These are phyloP conservation scores for Parelbella ahira DNA, from an alignment of 2,888 invertebrate genomes.

Conservation along the genomic window DNA sequence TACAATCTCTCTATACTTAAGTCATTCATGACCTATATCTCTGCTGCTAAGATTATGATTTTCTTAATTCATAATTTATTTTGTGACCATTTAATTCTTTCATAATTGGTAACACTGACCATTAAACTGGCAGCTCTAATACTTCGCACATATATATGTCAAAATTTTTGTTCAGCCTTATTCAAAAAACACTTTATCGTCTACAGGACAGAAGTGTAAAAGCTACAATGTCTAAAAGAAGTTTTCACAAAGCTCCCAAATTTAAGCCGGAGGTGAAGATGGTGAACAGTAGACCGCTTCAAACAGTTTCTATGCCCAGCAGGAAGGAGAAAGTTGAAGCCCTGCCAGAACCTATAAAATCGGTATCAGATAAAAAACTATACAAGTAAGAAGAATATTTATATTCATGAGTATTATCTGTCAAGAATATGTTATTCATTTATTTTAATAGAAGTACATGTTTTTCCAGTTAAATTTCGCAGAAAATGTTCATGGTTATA, in stretches of 20 bases:
- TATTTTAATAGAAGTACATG: too few relatives aligned
- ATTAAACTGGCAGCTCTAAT: too few relatives aligned
- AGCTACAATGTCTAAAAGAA: conserved; percentile 64
- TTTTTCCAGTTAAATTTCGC: too few relatives aligned
- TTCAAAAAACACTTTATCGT: conserved; percentile 66
- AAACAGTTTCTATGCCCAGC: conserved; percentile 39
- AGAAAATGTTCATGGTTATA: too few relatives aligned
- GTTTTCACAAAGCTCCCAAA: conserved; percentile 58
- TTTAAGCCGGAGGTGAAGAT: conserved; percentile 65
- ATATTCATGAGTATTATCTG: too few relatives aligned
- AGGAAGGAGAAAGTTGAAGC: conserved; percentile 66
- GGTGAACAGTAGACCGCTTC: conserved; percentile 43
- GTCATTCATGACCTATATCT: too few relatives aligned
- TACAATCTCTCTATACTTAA: too few relatives aligned
- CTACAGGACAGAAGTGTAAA: conserved; percentile 44
- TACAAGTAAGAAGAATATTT: conserved; percentile 89
- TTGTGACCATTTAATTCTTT: too few relatives aligned
- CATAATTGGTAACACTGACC: conserved; percentile 41
- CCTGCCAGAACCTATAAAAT: conserved; percentile 83
- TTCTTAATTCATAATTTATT: too few relatives aligned
- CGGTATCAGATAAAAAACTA: conserved; percentile 87
- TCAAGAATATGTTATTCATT: too few relatives aligned
- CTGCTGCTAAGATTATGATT: too few relatives aligned
- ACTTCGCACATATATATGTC: conserved; percentile 59
- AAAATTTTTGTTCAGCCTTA: conserved; percentile 66